These are phyloP conservation scores for Oceanodroma tethys DNA, from an alignment of 2,113 vertebrate genomes.

Conservation along the genomic window DNA sequence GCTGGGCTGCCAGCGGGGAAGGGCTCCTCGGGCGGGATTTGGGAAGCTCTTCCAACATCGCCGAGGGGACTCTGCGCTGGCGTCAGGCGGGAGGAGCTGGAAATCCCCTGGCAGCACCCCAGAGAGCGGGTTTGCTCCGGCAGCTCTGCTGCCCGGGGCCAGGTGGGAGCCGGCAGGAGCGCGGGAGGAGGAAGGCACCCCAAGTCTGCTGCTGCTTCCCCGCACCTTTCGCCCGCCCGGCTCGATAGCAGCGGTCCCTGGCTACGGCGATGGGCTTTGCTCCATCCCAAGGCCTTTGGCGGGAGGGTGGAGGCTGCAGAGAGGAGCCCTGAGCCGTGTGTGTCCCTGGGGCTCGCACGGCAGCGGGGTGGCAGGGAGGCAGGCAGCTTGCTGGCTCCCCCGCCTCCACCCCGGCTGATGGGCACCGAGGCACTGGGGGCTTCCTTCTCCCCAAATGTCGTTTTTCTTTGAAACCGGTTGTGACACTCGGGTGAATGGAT, in stretches of 20 bases:
- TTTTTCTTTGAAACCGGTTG: not conserved
- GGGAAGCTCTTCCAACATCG: not conserved
- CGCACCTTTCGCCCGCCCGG: rapidly evolving
- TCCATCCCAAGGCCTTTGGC: not conserved
- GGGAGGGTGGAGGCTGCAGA: not conserved
- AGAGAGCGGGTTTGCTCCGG: not conserved
- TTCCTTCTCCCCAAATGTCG: not conserved
- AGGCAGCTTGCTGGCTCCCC: not conserved
- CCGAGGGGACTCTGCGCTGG: not conserved
- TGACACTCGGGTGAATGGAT: not conserved
- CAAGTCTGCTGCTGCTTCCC: not conserved
- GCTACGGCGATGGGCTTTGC: not conserved
- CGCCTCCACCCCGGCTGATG: not conserved
- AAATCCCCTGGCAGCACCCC: conserved; percentile 28
- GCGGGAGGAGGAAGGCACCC: not conserved
- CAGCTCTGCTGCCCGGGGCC: not conserved
- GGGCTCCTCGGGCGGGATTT: not conserved
- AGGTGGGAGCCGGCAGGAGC: rapidly evolving
- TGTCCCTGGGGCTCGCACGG: not conserved
- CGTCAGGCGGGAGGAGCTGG: conserved; percentile 15
- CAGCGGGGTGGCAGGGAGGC: rapidly evolving
- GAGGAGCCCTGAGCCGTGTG: rapidly evolving
- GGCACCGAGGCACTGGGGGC: not conserved
- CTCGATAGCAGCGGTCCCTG: rapidly evolving
- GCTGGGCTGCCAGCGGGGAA: not conserved